Evolutionary conservation across 2,888 invertebrate genomes (phyloP).

Genomic region (Macrophya annulata): DNA sequence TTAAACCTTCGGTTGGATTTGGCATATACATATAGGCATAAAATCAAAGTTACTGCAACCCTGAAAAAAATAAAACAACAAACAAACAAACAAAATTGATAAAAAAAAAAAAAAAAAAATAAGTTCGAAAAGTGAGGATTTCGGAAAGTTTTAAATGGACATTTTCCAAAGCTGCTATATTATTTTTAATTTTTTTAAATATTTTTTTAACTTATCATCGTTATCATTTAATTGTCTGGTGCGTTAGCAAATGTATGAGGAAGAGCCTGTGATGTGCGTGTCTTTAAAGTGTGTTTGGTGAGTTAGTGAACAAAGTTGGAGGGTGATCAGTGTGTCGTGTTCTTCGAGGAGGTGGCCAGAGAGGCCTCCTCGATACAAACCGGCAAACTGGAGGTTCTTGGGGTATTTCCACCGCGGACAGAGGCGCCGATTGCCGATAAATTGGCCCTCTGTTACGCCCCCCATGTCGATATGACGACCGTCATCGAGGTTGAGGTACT

Average conservation of each 20-base stretch:
- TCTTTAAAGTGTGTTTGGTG: slow-evolving; percentile 55
- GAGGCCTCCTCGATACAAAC: slow-evolving; percentile 63
- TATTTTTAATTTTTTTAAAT: too few species aligned
- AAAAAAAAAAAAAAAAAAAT: not conserved
- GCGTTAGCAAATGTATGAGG: not conserved
- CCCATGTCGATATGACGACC: slow-evolving; percentile 89
- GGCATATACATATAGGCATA: not conserved
- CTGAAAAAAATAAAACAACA: too few species aligned
- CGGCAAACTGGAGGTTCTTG: slow-evolving; percentile 78
- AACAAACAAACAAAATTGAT: too few species aligned
- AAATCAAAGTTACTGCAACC: not conserved
- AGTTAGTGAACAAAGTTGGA: slow-evolving; percentile 64
- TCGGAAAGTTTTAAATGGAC: not conserved
- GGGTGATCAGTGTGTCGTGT: slow-evolving; percentile 62
- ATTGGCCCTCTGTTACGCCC: slow-evolving; percentile 84
- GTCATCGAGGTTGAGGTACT: slow-evolving; percentile 89
- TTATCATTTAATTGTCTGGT: slow-evolving; percentile 4
- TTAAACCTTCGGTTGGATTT: not conserved
- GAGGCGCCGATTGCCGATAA: slow-evolving; percentile 80
- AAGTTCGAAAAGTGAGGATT: not conserved
- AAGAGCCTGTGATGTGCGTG: slow-evolving; percentile 49
- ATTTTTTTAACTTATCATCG: not conserved
- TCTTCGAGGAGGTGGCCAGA: slow-evolving; percentile 63
- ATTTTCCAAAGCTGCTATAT: not conserved
- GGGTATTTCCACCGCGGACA: slow-evolving; percentile 78